Evolutionary conservation across 2,113 vertebrate genomes (phyloP), one percentile per base, ranked within the genome.

Genomic region (Microcebus griseorufus): DNA sequence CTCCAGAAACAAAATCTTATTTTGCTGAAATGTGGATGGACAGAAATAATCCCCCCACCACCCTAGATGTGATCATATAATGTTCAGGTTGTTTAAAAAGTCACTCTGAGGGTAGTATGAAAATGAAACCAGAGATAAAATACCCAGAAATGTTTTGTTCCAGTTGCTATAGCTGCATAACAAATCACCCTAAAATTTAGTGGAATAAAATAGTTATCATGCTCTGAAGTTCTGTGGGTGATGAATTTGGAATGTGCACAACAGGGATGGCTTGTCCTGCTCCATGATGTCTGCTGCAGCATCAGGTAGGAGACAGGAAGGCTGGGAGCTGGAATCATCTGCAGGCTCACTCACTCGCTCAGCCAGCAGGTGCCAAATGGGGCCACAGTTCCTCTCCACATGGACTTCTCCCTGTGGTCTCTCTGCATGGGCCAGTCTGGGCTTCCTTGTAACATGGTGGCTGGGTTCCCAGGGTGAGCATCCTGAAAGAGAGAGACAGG

Each of bases 71-170:
- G 70, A 55, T 58, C 58, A 48, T n/a, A 7, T 75, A 70, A 91
- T 45, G 53, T 79, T 88, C 37, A 85, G 27, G 20, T 82, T 90
- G 64, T 86, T 97, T 64, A 88, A 88, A 91, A 94, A 60, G 42
- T 76, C 70, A 60, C 23, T 93, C 64, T 86, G 34, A 62, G 34
- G 88, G 80, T 58, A 80, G 64, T 62, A 51, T 80, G 92, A 90
- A 95, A 34, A 64, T 62, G 62, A 95, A 76, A 78, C 1, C 8
- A 86, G 45, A 89, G 62, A 86, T 75, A 62, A 86, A 70, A 80
- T 58, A 51, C 12, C 39, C 78, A 55, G 60, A 86, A 85, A 75
- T 58, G 39, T 60, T 87, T 90, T 88, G 29, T 86, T 62, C 45
- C 3, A 16, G 45, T 88, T 79, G 85, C 32, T 48, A 14, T 37